Evolutionary conservation across 1,140 invertebrate species (phyloP).

Genomic region (Lineus longissimus): DNA sequence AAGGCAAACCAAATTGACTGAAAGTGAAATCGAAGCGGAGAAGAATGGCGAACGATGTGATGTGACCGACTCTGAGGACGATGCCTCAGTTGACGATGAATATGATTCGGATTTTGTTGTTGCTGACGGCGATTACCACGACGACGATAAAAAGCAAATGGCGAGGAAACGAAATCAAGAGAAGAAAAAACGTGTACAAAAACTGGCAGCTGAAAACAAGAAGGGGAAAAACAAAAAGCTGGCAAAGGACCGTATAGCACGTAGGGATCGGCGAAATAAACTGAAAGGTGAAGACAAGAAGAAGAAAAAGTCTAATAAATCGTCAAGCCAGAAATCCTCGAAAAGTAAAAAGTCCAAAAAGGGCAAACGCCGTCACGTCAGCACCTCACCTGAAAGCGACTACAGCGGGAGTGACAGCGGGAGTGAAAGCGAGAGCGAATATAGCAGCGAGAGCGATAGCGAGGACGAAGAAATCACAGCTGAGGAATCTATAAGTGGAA

Average conservation of each 20-base stretch:
- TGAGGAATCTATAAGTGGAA: neutral
- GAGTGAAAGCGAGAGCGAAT: no score
- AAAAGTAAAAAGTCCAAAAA: neutral
- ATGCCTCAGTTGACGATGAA: neutral
- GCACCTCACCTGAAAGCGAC: neutral
- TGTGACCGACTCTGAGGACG: neutral
- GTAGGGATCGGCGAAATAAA: slow-evolving; percentile 6
- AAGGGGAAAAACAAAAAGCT: slow-evolving; percentile 3
- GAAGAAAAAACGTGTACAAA: neutral
- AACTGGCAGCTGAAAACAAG: neutral
- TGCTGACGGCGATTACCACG: neutral
- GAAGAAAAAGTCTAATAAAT: neutral
- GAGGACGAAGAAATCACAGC: neutral
- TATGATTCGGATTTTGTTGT: slow-evolving; percentile 4
- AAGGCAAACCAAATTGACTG: neutral
- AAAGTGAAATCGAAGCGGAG: slow-evolving; percentile 4
- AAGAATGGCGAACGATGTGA: neutral
- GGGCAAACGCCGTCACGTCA: neutral
- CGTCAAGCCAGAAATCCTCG: neutral
- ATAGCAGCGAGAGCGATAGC: neutral
- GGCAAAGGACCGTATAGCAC: neutral
- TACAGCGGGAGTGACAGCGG: no score
- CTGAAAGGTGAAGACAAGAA: neutral
- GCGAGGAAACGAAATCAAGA: slow-evolving; percentile 1
- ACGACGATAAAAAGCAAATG: neutral